These are phyloP conservation scores for Camponotus floridanus DNA, from an alignment of 1,140 invertebrate species.

Conservation along the genomic window DNA sequence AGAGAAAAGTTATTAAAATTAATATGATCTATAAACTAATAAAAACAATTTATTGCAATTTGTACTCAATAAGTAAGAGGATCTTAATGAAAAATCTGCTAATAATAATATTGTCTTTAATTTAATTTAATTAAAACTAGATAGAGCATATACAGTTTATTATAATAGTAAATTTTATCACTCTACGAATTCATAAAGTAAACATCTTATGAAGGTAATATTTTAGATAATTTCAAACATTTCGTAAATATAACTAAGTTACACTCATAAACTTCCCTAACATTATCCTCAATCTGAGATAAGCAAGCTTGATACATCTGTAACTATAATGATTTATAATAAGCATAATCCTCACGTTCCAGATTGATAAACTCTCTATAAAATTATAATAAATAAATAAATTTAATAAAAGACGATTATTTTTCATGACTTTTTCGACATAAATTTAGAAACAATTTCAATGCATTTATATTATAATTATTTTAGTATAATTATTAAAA, in stretches of 20 bases:
- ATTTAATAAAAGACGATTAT: neutral
- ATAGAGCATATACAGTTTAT: neutral
- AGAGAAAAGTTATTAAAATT: neutral
- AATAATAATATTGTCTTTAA: neutral
- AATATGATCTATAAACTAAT: neutral
- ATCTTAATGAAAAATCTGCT: neutral
- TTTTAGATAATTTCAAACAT: neutral
- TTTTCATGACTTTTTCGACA: neutral
- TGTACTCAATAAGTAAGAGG: neutral
- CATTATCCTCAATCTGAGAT: neutral
- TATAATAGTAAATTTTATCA: neutral
- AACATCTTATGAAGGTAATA: neutral
- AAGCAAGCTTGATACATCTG: neutral
- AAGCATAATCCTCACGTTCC: neutral
- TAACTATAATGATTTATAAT: neutral
- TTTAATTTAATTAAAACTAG: slow-evolving; percentile 34
- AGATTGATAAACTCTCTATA: neutral
- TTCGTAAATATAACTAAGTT: neutral
- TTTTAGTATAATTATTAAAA: slow-evolving; percentile 4
- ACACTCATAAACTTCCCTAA: neutral
- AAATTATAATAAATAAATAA: neutral
- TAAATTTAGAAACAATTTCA: neutral
- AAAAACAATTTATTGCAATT: neutral
- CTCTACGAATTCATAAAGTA: slow-evolving; percentile 1
- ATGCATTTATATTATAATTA: neutral